Evolutionary conservation across 2,888 invertebrate genomes (phyloP).

Genomic region (Lithophane socia): DNA sequence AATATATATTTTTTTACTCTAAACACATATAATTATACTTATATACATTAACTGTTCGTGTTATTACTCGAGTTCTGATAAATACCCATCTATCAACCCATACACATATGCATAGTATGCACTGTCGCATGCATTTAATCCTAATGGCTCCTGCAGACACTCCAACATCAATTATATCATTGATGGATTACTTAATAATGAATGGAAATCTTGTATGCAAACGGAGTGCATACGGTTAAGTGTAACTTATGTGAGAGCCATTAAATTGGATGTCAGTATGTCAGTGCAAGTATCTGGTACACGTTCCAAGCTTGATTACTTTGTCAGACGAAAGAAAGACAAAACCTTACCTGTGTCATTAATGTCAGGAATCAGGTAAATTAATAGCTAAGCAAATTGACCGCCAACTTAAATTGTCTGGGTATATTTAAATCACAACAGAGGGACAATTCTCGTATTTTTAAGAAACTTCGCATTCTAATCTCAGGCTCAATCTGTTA

Average conservation of each 20-base stretch:
- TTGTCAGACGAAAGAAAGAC: background rate
- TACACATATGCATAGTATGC: background rate
- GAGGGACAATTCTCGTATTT: no score
- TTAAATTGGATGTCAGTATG: conserved; percentile 6
- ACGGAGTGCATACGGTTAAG: background rate
- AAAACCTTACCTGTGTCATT: background rate
- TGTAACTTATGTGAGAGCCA: background rate
- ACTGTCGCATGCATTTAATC: conserved; percentile 25
- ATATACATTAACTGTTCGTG: no score
- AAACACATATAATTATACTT: no score
- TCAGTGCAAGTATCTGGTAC: background rate
- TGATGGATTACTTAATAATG: conserved; percentile 46
- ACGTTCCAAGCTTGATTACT: background rate
- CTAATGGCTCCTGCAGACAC: conserved; percentile 34
- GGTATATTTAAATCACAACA: no score
- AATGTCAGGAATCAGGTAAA: no score
- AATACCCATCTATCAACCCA: background rate
- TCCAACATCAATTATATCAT: conserved; percentile 34
- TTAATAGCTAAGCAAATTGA: no score
- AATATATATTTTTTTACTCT: background rate
- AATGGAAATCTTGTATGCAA: conserved; percentile 37
- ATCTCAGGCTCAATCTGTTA: no score
- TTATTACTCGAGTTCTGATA: background rate
- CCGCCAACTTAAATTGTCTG: no score
- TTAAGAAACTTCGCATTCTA: no score